Percentiles rank a stretch among this genome's conserved stretches.
phyloP scores from a whole-genome alignment of 2,113 vertebrate genomes.

The Dunckerocampus dactyliophorus region DNA sequence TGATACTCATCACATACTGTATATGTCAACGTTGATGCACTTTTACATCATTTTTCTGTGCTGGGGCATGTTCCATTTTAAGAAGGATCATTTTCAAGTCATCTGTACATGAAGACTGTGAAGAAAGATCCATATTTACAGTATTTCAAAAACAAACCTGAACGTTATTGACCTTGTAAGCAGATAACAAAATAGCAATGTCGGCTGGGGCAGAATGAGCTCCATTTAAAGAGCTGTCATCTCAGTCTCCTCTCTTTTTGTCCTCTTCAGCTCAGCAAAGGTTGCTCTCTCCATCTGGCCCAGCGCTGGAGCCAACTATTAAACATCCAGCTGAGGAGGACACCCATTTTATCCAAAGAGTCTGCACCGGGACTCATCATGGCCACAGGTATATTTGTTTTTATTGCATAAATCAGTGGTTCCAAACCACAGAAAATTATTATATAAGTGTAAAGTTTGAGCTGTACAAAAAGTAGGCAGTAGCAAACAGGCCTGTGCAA shows the following conservation, averaged over 20 bases:
- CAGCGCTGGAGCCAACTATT: slow-evolving; percentile 93
- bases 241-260: neutral
- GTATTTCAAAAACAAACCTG: no score
- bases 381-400: slow-evolving; percentile 81
- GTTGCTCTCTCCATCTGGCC: slow-evolving; percentile 94
- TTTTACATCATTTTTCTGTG: no score
- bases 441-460: no score
- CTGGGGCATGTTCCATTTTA: no score
- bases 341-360: slow-evolving; percentile 95
- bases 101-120: no score
- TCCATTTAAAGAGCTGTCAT: neutral
- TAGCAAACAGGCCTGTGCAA: no score
- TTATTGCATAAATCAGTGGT: neutral
- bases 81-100: no score
- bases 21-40: no score
- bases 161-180: neutral
- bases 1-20: no score
- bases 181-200: neutral
- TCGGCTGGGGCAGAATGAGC: neutral
- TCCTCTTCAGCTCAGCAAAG: slow-evolving; percentile 77
- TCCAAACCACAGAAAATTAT: no score
- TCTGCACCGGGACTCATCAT: slow-evolving; percentile 92
- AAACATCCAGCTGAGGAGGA: slow-evolving; percentile 89
- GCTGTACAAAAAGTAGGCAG: no score
- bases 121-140: no score